A percentile compares a stretch with the other conserved stretches of the same genome.
Conservation (phyloP, 2,888 invertebrate genomes). For the Emmelina monodactyla region DNA sequence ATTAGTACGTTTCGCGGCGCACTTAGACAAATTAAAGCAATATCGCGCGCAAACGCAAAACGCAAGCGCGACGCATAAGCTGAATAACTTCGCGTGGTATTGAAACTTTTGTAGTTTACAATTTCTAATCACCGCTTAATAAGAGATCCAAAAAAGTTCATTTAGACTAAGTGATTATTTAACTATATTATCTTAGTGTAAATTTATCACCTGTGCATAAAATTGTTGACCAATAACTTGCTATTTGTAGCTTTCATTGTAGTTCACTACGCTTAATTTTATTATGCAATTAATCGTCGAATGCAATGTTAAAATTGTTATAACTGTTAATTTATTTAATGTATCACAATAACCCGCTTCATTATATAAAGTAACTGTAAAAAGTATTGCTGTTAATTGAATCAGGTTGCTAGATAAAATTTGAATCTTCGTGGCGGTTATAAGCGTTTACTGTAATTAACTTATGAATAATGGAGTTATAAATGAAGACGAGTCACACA, state of each 20-base stretch:
- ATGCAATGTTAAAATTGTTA: slow-evolving; percentile 30
- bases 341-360: slow-evolving; percentile 44
- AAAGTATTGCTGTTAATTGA: slow-evolving; percentile 53
- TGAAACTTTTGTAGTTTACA: slow-evolving; percentile 1
- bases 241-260: slow-evolving; percentile 39
- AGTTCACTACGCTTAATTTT: slow-evolving; percentile 46
- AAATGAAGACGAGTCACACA: slow-evolving; percentile 32
- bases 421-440: slow-evolving; percentile 40
- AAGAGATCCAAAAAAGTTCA: slow-evolving; percentile 34
- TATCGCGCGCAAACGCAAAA: slow-evolving; percentile 4
- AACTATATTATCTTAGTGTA: slow-evolving; percentile 30
- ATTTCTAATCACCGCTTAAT: slow-evolving; percentile 33
- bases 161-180: slow-evolving; percentile 29
- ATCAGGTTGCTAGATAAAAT: slow-evolving; percentile 55
- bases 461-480: slow-evolving; percentile 35
- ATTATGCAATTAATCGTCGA: slow-evolving; percentile 38
- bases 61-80: too few relatives aligned
- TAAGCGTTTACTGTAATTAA: slow-evolving; percentile 32
- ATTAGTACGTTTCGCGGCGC: slow-evolving; percentile 3
- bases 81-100: too few relatives aligned
- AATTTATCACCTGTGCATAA: slow-evolving; percentile 36
- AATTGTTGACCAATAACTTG: slow-evolving; percentile 41
- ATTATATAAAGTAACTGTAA: slow-evolving; percentile 54
- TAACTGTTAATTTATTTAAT: slow-evolving; percentile 37
- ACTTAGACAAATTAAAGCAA: neutral